Evolutionary conservation across 2,888 invertebrate species (phyloP), one percentile per base, ranked within the genome.

Genomic region (Ormyrus pomaceus): DNA sequence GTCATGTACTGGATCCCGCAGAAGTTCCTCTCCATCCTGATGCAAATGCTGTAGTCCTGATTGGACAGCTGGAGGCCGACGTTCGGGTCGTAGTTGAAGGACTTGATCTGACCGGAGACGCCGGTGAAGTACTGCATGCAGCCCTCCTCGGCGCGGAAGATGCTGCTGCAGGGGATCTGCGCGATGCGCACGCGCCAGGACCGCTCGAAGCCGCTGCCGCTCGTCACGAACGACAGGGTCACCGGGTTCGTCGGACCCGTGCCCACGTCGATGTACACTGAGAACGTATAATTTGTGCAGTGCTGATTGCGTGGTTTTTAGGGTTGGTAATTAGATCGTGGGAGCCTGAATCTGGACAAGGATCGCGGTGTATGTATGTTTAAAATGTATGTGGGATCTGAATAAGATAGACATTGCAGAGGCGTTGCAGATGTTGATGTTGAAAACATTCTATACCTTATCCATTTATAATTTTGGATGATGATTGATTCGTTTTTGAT

Each of bases 21-120:
- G 88, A 97, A 97, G 88, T 96, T 97, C 81, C 95, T 93, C 89
- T 97, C 97, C 87, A 95, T 95, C 51, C 97, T 91, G 59, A 97
- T 93, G 88, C 97, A 97, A 82, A 96, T 94, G 83, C 96, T 95
- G 89, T 97, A 97, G 89, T 97, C 97, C 89, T 97, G 96, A 90
- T 96, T 97, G 77, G 96, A 96, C 19, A 97, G 92, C 87, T 97
- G 96, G 2, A 95, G 91, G 0, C 97, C 97, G 0, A 93, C 93
- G 0, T 92, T 92, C 0, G 95, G 93, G 84, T 97, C 96, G 88
- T 95, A 97, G 91, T 97, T 97, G 91, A 95, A 97, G 5, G 96
- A 96, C 59, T 93, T 93, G 11, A 97, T 93, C 79, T 95, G 95
- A 0, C 97, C 97, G 13, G 95, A 95, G 0, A 96, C 95, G 0